A percentile compares a stretch with the other conserved stretches of the same genome.
Evolutionary conservation across 2,113 vertebrate species (phyloP).

Genomic region (Phocoena sinus): DNA sequence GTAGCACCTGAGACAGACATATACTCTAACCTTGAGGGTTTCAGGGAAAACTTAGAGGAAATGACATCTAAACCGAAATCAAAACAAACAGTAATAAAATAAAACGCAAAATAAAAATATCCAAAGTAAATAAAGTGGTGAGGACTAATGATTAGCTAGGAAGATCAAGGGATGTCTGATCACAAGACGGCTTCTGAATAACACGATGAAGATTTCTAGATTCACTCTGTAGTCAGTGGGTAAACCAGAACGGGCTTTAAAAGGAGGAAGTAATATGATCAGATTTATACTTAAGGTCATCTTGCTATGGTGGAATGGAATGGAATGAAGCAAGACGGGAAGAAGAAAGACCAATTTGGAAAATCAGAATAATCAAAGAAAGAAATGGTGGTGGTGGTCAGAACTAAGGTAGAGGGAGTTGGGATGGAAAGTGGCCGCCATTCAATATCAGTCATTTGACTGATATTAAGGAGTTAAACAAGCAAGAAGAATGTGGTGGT

Average conservation of each 20-base stretch:
- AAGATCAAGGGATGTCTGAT: neutral
- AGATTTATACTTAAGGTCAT: neutral
- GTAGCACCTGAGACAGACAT: neutral
- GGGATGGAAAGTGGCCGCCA: neutral
- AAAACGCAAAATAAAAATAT: neutral
- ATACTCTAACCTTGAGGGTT: neutral
- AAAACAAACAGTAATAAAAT: neutral
- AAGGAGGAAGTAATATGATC: neutral
- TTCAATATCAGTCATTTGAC: neutral
- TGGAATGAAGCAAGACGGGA: neutral
- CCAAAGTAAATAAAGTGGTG: neutral
- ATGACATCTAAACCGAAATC: neutral
- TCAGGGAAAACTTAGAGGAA: neutral
- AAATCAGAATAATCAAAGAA: neutral
- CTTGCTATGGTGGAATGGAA: neutral
- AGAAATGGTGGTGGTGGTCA: neutral
- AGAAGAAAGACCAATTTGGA: neutral
- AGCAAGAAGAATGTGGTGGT: neutral
- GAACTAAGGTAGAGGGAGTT: neutral
- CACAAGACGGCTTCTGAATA: neutral
- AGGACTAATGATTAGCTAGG: neutral
- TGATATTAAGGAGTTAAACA: neutral
- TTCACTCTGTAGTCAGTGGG: neutral
- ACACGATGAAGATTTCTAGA: neutral
- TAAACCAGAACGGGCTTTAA: neutral